Percentiles rank a stretch among this genome's conserved stretches.
Evolutionary conservation across 2,888 invertebrate species (phyloP).

Genomic region (Melipona bicolor): DNA sequence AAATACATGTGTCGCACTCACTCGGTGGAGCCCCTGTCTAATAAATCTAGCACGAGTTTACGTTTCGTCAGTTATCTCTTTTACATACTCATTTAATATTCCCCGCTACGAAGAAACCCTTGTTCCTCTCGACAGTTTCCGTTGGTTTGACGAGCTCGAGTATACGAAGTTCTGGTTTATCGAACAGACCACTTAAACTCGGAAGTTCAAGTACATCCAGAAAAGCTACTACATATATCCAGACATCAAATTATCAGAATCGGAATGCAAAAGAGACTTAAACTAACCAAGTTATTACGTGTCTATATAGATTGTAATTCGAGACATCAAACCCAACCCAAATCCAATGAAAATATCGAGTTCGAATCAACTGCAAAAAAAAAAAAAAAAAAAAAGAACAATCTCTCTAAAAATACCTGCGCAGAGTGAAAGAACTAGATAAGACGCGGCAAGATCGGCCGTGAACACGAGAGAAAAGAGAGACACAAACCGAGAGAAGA

Average conservation of each 20-base stretch:
- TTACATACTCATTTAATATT: conserved; percentile 24
- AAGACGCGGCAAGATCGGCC: neutral
- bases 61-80: neutral
- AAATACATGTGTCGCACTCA: too few species aligned
- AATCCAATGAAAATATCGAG: neutral
- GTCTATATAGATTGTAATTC: neutral
- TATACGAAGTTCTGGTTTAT: conserved; percentile 6
- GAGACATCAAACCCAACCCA: neutral
- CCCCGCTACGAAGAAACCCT: conserved; percentile 18
- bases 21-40: too few species aligned
- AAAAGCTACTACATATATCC: neutral
- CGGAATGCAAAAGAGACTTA: too few species aligned
- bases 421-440: conserved; percentile 11
- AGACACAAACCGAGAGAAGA: conserved; percentile 40
- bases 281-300: too few species aligned
- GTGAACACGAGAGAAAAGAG: neutral
- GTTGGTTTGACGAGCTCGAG: conserved; percentile 11
- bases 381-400: too few species aligned
- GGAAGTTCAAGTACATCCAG: neutral
- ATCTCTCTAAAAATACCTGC: neutral
- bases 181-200: neutral
- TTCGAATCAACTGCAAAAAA: neutral
- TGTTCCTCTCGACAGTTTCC: conserved; percentile 3
- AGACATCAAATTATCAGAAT: neutral
- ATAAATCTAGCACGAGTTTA: neutral